phyloP scores from a whole-genome alignment of 2,113 vertebrate genomes.

The Fukomys damarensis region DNA sequence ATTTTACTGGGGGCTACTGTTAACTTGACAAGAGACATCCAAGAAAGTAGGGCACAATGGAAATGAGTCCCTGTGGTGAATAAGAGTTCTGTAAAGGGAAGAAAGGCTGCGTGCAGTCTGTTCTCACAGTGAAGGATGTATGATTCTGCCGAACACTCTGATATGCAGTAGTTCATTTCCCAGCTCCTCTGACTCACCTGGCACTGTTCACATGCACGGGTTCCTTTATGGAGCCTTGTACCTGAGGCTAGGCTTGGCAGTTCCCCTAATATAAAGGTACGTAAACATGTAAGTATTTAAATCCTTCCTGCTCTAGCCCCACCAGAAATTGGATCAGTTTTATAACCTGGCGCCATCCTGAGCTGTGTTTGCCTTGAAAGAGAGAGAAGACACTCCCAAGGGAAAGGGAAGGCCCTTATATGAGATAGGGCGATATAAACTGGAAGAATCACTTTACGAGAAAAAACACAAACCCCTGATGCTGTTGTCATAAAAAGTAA shows the following conservation, averaged over 20 bases:
- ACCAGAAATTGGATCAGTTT: slow-evolving; percentile 35
- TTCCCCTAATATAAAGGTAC: not conserved
- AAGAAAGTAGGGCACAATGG: not conserved
- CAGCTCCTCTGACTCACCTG: not conserved
- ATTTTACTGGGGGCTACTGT: slow-evolving; percentile 61
- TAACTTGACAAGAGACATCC: slow-evolving; percentile 67
- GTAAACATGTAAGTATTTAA: not conserved
- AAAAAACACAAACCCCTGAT: slow-evolving; percentile 66
- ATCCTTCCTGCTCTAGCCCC: not conserved
- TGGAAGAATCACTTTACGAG: slow-evolving; percentile 85
- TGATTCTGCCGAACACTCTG: too few relatives aligned
- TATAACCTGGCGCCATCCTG: slow-evolving; percentile 55
- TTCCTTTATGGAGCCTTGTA: not conserved
- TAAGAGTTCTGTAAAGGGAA: not conserved
- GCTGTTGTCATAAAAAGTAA: slow-evolving; percentile 72
- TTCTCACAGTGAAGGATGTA: fast-evolving
- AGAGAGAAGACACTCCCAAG: slow-evolving; percentile 49
- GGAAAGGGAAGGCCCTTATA: slow-evolving; percentile 45
- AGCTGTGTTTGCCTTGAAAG: slow-evolving; percentile 34
- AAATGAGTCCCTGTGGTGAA: not conserved
- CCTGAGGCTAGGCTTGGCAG: not conserved
- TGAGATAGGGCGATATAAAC: slow-evolving; percentile 62
- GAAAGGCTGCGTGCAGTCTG: not conserved
- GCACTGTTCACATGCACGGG: not conserved
- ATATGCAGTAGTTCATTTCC: not conserved